phyloP scores from a whole-genome alignment of 2,113 vertebrate genomes.

The Zosterops borbonicus region DNA sequence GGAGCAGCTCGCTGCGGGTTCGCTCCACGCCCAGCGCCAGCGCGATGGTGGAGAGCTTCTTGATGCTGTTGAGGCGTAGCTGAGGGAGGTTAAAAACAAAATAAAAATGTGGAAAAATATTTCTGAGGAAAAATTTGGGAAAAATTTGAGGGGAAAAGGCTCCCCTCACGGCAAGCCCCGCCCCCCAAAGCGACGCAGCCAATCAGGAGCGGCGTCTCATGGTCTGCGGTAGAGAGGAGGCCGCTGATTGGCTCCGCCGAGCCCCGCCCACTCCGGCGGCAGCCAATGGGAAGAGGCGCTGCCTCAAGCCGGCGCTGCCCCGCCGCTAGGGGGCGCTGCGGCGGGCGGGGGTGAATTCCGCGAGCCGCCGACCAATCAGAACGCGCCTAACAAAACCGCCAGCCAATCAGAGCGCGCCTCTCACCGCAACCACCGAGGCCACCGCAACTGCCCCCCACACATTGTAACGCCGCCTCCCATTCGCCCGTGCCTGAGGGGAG shows the following conservation, averaged over 20 bases:
- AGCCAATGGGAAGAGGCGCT: neutral
- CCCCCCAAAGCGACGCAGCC: neutral
- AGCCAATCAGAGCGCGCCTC: neutral
- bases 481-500: neutral
- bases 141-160: too few species aligned
- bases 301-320: neutral
- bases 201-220: neutral
- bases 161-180: neutral
- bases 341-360: accelerated
- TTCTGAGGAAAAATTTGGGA: too few species aligned
- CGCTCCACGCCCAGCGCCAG: neutral
- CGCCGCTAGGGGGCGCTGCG: neutral
- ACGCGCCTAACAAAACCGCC: neutral
- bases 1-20: neutral
- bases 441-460: accelerated
- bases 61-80: neutral
- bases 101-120: too few species aligned
- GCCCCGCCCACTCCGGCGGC: neutral
- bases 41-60: neutral
- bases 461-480: neutral
- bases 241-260: accelerated
- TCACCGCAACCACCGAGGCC: accelerated
- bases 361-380: neutral
- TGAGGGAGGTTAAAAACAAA: neutral
- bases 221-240: neutral